Conservation (phyloP, 1,140 invertebrate genomes). For the Pachypsylla venusta region DNA sequence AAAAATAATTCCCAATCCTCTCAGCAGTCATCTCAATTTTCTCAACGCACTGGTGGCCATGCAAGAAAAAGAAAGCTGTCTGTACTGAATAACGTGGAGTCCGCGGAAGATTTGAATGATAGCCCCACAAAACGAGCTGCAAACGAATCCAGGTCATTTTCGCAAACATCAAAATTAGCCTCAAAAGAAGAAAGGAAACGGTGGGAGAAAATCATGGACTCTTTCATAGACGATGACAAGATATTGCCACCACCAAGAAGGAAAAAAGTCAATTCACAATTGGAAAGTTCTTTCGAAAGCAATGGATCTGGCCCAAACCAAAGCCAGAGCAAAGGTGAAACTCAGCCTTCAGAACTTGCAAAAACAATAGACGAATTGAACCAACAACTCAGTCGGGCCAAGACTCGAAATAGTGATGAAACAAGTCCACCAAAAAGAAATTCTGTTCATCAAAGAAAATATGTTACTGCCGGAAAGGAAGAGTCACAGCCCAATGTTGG, state of each 20-base stretch:
- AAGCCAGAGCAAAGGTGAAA: too few relatives aligned
- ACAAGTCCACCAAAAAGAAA: background rate
- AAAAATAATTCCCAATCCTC: too few relatives aligned
- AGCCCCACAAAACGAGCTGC: background rate
- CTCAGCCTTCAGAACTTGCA: background rate
- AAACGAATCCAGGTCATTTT: background rate
- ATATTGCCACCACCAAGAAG: background rate
- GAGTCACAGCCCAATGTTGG: constrained; percentile 37
- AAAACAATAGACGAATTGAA: constrained; percentile 4
- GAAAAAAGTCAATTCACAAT: too few relatives aligned
- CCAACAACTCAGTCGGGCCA: background rate
- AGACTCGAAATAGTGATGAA: background rate
- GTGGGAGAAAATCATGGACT: constrained; percentile 4
- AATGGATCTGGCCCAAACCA: too few relatives aligned
- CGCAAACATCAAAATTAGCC: background rate
- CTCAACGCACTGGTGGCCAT: background rate
- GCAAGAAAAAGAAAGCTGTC: background rate
- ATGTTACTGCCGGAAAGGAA: constrained; percentile 21
- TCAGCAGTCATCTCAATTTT: background rate
- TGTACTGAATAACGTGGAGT: background rate
- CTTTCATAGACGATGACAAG: background rate
- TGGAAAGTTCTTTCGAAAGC: too few relatives aligned
- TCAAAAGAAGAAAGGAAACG: background rate
- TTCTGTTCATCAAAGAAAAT: background rate
- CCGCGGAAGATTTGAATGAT: background rate